Conservation (phyloP, 2,797 vertebrate species). For the Sarcoramphus papa region DNA sequence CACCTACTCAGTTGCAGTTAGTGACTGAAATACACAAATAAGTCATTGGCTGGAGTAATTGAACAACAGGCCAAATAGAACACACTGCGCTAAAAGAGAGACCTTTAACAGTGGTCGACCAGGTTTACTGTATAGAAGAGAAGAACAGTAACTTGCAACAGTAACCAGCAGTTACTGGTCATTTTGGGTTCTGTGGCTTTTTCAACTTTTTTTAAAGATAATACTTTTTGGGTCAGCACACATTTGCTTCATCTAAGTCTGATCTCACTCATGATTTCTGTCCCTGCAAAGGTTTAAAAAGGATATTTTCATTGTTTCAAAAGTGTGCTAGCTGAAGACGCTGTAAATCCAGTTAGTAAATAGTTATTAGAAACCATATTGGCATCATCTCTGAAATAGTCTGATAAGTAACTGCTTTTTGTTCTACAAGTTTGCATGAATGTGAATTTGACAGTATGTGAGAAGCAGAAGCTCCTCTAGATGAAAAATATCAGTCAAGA, state of each 20-base stretch:
- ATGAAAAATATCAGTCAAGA: not conserved
- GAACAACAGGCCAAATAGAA: not conserved
- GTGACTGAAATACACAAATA: not conserved
- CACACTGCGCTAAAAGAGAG: not conserved
- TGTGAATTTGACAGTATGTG: not conserved
- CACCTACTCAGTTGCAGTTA: not conserved
- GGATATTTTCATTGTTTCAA: not conserved
- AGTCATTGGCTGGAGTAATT: not conserved
- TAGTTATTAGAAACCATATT: not conserved
- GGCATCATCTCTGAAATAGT: not conserved
- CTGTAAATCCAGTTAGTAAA: not conserved
- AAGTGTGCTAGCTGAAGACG: not conserved
- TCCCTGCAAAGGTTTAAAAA: not conserved
- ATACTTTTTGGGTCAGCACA: not conserved
- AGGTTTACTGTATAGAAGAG: not conserved
- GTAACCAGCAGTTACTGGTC: not conserved
- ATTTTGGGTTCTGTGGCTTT: not conserved
- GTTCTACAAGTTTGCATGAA: not conserved
- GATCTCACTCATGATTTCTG: not conserved
- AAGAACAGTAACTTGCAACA: not conserved
- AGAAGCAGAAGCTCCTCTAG: not conserved
- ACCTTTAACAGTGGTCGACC: not conserved
- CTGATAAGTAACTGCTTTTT: not conserved
- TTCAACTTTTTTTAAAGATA: not conserved
- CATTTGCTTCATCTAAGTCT: not conserved